Conservation (phyloP, 2,113 vertebrate genomes). For the Oncorhynchus keta region DNA sequence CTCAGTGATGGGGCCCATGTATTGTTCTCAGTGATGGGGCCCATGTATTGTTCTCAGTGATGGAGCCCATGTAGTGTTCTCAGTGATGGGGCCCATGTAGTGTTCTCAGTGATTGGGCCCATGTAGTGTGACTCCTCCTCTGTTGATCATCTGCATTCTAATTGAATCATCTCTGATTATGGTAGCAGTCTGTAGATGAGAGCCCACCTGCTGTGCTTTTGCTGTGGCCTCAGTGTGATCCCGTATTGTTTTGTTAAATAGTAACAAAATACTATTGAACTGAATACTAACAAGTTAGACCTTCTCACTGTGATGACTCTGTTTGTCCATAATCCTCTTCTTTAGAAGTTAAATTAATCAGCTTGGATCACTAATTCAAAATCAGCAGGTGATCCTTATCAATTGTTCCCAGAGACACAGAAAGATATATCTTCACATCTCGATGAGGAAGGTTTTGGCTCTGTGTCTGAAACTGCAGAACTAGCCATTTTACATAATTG, state of each 20-base stretch:
- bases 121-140: no score
- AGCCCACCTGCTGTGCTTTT: no score
- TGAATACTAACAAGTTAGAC: slow-evolving; percentile 68
- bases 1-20: no score
- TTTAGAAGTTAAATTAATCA: slow-evolving; percentile 65
- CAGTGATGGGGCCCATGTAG: no score
- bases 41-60: no score
- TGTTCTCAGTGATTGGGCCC: no score
- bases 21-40: no score
- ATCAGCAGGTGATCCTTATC: slow-evolving; percentile 68
- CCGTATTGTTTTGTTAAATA: slow-evolving; percentile 16
- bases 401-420: slow-evolving; percentile 49
- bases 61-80: no score
- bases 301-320: slow-evolving; percentile 65
- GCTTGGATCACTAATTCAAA: slow-evolving; percentile 64
- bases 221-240: no score
- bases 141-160: no score
- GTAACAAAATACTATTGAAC: slow-evolving; percentile 62
- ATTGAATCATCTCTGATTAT: no score
- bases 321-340: slow-evolving; percentile 64
- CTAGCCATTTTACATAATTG: neutral
- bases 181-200: no score
- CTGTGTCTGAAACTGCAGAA: slow-evolving; percentile 34
- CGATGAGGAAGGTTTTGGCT: slow-evolving; percentile 12
- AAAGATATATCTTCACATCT: slow-evolving; percentile 37